Evolutionary conservation across 2,797 vertebrate species (phyloP), one percentile per base, ranked within the genome.

Genomic region (Nannoperca australis): DNA sequence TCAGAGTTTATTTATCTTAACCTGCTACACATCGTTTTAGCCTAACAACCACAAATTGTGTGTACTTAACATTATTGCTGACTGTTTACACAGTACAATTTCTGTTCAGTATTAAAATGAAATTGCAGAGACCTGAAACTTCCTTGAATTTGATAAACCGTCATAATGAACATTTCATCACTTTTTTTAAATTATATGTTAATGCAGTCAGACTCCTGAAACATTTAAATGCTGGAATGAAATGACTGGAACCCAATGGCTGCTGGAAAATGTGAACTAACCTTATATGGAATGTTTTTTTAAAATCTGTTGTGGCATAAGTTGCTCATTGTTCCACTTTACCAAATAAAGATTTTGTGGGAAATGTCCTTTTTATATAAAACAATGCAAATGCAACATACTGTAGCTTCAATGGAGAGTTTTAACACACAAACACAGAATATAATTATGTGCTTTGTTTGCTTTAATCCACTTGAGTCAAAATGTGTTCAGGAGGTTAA

Each of bases 241-340:
- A 24, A 32, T 42, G 4, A 67, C 34, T 36, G 0, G 18, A 47
- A 36, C 4, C 10, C 14, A 32, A 34, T 47, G 40, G 30, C n/a
- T 65, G 8, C 44, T 65, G 22, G 45, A 76, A 61, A 36, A 54
- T 36, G 8, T 36, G 4, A 62, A 45, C 54, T 27, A 54, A 76
- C 11, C 22, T 42, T 18, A 27, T n/a, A 64, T 47, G 17, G n/a
- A 9, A 3, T 38, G 49, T 22, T 61, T 55, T 50, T 50, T 9
- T 22, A 69, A 34, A 69, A 34, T 20, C 30, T 2, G 34, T 47
- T 34, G 24, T 38, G 32, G 20, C 7, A 42, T 2, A 18, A 47
- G 12, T 32, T 27, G 14, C 27, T 44, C 11, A 47, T 32, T 32
- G 11, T 38, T 38, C 11, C 1, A 38, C 12, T 15, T 60, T 8